Evolutionary conservation across 37 sponge, comb jelly and placozoan genomes (phyloP), one percentile per base, ranked within the genome.

Genomic region (Oopsacas minuta): DNA sequence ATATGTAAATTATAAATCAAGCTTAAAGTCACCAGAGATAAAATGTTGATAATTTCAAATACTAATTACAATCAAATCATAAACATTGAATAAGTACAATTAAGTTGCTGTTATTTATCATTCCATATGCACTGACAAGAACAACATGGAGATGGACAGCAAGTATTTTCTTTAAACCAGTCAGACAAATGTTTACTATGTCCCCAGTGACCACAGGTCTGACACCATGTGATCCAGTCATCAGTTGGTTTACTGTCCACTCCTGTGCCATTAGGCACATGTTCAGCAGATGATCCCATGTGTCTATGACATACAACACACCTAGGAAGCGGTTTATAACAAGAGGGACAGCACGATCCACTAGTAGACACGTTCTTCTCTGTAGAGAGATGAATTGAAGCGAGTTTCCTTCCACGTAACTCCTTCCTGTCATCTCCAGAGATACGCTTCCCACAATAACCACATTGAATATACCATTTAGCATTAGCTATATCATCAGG

Each of bases 201-300:
- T 12, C 75, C 75, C 75, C 75, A 61, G 75, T 61, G 75, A n/a
- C 75, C 20, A 12, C 75, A 61, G 7, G 75, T 61, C 75, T 61
- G 75, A n/a, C 75, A 61, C 75, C 75, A 61, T 20, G 75, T 61
- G 28, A 61, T 61, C 75, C 75, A 61, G 22, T 61, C 75, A n/a
- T 61, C 75, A 7, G 75, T 61, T 5, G 75, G 75, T 5, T 25
- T n/a, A 34, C 75, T 61, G 49, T 42, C 49, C 15, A 42, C 49
- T 42, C 49, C 49, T 10, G 75, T 61, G 32, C 75, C 75, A 61
- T 61, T 61, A 3, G 75, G 75, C 75, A 61, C 75, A n/a, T 61
- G 75, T 25, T 61, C 75, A 10, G 75, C 75, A 61, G 75, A 61
- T 7, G 75, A 61, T 5, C 75, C 75, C 75, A 61, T 61, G 30